These are phyloP conservation scores for Amphipoea oculea DNA, from an alignment of 2,888 invertebrate genomes.

Conservation along the genomic window DNA sequence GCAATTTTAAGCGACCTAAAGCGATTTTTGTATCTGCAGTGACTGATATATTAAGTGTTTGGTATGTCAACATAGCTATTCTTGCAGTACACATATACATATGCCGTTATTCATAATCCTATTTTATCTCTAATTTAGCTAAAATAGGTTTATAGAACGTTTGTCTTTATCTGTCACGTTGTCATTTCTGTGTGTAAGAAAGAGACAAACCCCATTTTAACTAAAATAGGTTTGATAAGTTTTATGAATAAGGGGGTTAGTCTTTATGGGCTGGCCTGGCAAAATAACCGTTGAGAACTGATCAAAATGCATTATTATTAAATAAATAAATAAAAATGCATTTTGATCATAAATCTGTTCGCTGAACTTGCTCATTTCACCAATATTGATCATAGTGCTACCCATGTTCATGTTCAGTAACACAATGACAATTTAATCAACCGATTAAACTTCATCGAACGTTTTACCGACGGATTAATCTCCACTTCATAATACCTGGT, in stretches of 20 bases:
- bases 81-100: neutral
- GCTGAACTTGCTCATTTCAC: neutral
- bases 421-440: slow-evolving; percentile 17
- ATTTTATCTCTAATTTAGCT: too few species aligned
- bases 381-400: neutral
- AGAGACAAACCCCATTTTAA: too few species aligned
- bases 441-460: slow-evolving; percentile 25
- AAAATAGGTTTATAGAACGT: too few species aligned
- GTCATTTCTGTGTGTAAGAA: too few species aligned
- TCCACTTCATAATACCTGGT: slow-evolving; percentile 28
- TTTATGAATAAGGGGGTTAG: too few species aligned
- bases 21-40: too few species aligned
- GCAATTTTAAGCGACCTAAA: neutral
- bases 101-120: too few species aligned
- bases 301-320: too few species aligned
- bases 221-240: too few species aligned
- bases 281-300: neutral
- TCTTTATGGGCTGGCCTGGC: neutral
- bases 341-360: neutral
- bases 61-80: neutral
- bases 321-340: too few species aligned
- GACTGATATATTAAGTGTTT: neutral
- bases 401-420: too few species aligned
- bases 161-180: too few species aligned
- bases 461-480: slow-evolving; percentile 18